Conservation (phyloP, 2,113 vertebrate species). For the Prionailurus viverrinus region DNA sequence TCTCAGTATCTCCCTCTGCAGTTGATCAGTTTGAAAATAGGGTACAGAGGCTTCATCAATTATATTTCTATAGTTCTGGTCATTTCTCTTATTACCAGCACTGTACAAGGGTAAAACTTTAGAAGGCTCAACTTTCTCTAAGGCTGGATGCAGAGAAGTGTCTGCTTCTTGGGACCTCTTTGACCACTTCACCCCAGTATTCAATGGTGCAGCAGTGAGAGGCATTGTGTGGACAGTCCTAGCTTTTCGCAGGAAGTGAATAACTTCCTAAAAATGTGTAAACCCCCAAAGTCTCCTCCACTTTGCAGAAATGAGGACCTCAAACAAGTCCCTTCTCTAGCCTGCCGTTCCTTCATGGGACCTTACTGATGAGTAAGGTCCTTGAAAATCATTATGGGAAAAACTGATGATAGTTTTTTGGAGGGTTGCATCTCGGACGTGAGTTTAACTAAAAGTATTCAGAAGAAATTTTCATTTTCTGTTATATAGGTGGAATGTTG, state of each 20-base stretch:
- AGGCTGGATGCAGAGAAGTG: background rate
- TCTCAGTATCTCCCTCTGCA: background rate
- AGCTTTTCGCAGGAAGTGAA: background rate
- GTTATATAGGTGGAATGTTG: background rate
- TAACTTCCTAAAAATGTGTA: background rate
- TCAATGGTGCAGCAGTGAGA: background rate
- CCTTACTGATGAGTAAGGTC: background rate
- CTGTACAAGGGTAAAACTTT: background rate
- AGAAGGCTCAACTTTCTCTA: background rate
- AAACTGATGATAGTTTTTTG: background rate
- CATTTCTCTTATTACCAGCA: background rate
- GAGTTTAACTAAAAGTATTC: background rate
- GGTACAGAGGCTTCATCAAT: background rate
- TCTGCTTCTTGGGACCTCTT: background rate
- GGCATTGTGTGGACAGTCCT: too few relatives aligned
- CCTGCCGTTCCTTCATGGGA: background rate
- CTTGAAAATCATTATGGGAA: constrained; percentile 10
- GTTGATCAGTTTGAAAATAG: background rate
- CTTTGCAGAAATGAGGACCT: background rate
- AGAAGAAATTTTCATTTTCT: background rate
- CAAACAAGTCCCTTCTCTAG: background rate
- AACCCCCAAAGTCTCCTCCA: background rate
- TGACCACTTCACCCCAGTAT: background rate
- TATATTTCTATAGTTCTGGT: background rate
- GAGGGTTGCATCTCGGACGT: background rate